Evolutionary conservation across 2,113 vertebrate genomes (phyloP), one percentile per base, ranked within the genome.

Genomic region (Sterrhoptilus dennistouni): DNA sequence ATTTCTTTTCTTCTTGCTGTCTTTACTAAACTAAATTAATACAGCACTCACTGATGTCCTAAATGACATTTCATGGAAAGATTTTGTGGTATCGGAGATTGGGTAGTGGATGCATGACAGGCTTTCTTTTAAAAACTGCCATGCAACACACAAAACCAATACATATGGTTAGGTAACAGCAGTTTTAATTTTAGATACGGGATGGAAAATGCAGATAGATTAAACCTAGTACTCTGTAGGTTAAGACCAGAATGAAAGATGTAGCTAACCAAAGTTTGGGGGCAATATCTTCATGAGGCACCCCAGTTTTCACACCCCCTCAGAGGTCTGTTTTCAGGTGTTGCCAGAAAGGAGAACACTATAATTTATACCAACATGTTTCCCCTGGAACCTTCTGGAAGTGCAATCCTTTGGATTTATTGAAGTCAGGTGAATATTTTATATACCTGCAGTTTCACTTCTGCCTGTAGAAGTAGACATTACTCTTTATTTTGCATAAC

Each of bases 271-370:
- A 71, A 79, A 92, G 47, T 87, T 85, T 81, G 72, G 44, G 86
- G 56, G 47, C 77, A 84, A 56, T 54, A 88, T 91, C 85, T 94
- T 84, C 53, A 49, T 92, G 86, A 95, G 91, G 71, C 52, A 82
- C 60, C 69, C 56, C 61, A 68, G 76, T 95, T 94, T 84, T 94
- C 64, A 57, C 52, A 92, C 60, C 42, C 14, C 57, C 64, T 95
- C 72, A 68, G 68, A 88, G 42, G 52, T 83, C 47, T 87, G 71
- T 94, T 95, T 95, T 82, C 87, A 84, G 64, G 56, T 94, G 31
- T 92, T 92, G 69, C 35, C 52, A 52, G 52, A 56, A 91, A 60
- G 64, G 33, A 93, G 50, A 90, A 60, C 68, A 83, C 59, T 89
- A 0, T 83, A 25, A 66, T 92, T 96, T 83, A 63, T 72, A 83